Conservation (phyloP, 2,888 invertebrate genomes). For the Chrysopilus asiliformis region DNA sequence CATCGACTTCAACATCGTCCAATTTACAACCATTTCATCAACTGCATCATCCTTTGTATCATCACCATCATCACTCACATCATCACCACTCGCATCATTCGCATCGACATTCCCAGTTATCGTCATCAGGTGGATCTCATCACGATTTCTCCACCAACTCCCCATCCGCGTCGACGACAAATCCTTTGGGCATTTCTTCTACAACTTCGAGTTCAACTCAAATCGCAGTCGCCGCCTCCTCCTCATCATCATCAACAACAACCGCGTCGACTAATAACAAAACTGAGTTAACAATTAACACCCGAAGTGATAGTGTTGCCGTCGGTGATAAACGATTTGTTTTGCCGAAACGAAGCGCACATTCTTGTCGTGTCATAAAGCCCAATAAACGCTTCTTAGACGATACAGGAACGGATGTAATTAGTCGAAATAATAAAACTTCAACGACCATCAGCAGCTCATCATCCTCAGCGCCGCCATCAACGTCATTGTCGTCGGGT, state of each 20-base stretch:
- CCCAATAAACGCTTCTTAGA: conserved; percentile 76
- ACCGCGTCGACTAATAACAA: conserved; percentile 2
- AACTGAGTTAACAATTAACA: no score
- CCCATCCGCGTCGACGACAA: no score
- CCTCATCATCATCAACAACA: conserved; percentile 2
- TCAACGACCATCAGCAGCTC: neutral
- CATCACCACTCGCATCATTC: conserved; percentile 1
- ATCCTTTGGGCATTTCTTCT: no score
- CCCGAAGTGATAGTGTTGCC: conserved; percentile 22
- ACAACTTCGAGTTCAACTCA: no score
- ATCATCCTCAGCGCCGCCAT: no score
- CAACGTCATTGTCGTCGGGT: no score
- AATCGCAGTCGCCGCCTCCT: no score
- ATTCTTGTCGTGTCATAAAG: conserved; percentile 76
- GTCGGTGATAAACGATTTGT: conserved; percentile 43
- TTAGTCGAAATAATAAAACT: conserved; percentile 6
- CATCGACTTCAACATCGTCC: conserved; percentile 7
- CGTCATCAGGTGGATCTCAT: no score
- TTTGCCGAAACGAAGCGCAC: conserved; percentile 65
- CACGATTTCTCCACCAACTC: no score
- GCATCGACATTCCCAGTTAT: no score
- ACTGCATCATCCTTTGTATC: conserved; percentile 4
- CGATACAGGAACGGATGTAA: conserved; percentile 38
- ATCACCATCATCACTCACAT: conserved; percentile 6
- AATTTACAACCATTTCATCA: conserved; percentile 1